Conservation (phyloP, 2,113 vertebrate genomes). For the Seriola dumerili region DNA sequence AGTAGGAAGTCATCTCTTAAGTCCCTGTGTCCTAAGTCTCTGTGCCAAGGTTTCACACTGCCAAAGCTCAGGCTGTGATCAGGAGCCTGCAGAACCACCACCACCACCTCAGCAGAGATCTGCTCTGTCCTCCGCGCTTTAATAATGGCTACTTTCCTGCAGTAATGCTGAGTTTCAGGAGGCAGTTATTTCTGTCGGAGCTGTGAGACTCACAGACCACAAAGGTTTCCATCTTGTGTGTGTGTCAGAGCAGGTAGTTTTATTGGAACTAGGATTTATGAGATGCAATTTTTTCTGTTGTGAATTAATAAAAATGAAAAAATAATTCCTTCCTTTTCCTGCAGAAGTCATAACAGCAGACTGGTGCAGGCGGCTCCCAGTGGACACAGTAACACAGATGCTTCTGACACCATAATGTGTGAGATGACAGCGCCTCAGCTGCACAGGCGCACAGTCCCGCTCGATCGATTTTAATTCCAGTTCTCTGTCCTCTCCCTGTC, state of each 20-base stretch:
- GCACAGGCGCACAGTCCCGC: background rate
- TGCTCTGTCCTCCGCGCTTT: constrained; percentile 1
- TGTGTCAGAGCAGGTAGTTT: background rate
- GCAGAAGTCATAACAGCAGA: constrained; percentile 11
- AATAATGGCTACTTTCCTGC: constrained; percentile 16
- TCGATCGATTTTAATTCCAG: constrained; percentile 64
- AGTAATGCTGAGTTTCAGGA: constrained; percentile 29
- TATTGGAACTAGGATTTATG: constrained; percentile 15
- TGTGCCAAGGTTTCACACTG: constrained; percentile 59
- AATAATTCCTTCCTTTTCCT: background rate
- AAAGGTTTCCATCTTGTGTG: constrained; percentile 15
- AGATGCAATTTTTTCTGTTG: constrained; percentile 3
- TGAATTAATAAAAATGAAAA: constrained; percentile 14
- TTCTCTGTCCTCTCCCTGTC: constrained; percentile 43
- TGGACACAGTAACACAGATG: constrained; percentile 31
- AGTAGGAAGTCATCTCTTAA: constrained; percentile 70
- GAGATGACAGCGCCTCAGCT: constrained; percentile 36
- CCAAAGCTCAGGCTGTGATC: constrained; percentile 60
- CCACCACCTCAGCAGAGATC: constrained; percentile 36
- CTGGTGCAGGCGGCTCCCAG: constrained; percentile 22
- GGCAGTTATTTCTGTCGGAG: constrained; percentile 19
- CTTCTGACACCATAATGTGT: constrained; percentile 16
- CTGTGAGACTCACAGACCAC: background rate
- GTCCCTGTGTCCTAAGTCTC: constrained; percentile 61
- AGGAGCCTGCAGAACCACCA: constrained; percentile 46